Evolutionary conservation across 92 coral and sea anemone genomes (phyloP), one percentile per base, ranked within the genome.

Genomic region (Paragorgia papillata): DNA sequence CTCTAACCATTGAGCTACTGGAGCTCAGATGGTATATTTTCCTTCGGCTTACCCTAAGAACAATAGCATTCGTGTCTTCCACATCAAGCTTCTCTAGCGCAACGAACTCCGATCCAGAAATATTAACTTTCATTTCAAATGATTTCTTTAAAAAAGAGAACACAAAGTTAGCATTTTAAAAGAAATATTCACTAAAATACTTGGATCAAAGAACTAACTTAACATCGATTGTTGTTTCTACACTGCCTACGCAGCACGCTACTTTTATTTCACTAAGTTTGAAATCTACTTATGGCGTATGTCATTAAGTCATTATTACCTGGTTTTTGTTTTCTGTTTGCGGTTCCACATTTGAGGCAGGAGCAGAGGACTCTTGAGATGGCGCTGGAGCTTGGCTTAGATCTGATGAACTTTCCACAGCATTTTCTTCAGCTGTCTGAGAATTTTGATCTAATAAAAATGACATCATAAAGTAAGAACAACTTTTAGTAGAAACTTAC

Each of bases 41-140:
- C n/a, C n/a, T n/a, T n/a, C n/a, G n/a, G 70, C 88, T 37, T 74
- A 95, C 99, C 91, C 92, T 91, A 1, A 95, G 87, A 1, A 95
- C 92, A 7, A 95, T 96, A 40, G 99, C 97, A 77, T 91, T 85
- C 13, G 92, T 88, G 71, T 95, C 99, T 48, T 84, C 75, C 15
- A 88, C 86, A 55, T 89, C 84, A 8, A 89, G 85, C 68, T 90
- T 89, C 65, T 95, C 96, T 66, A 95, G 84, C 22, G 90, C 89
- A 55, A 95, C 99, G 60, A 95, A 88, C 78, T 95, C 99, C 0
- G 99, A 91, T 14, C 97, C 99, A 17, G 99, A 95, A 14, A 95
- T 82, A 63, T 95, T 95, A 62, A 95, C 96, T 51, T 95, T 95
- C 97, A 95, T 81, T 74, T 95, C 99, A 69, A 95, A 95, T 9